These are phyloP conservation scores for Oncorhynchus clarkii DNA, from an alignment of 2,113 vertebrate species.

Conservation along the genomic window DNA sequence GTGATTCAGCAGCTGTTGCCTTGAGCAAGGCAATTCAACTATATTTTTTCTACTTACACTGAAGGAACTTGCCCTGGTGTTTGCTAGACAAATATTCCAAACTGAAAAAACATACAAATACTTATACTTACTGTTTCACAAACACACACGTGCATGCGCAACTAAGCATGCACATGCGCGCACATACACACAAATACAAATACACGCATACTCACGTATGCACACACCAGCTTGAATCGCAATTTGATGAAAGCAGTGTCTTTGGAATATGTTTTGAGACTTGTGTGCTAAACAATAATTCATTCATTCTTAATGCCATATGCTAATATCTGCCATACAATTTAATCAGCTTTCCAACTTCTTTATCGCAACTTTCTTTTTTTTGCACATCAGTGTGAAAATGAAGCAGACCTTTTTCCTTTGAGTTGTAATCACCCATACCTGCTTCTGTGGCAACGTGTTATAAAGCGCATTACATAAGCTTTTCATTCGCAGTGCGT, in stretches of 20 bases:
- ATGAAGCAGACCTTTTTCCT: conserved; percentile 48
- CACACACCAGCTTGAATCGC: background rate
- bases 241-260: conserved; percentile 17
- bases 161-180: no score
- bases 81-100: conserved; percentile 41
- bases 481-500: conserved; percentile 46
- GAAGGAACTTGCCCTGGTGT: conserved; percentile 41
- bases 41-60: conserved; percentile 46
- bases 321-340: conserved; percentile 27
- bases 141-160: no score
- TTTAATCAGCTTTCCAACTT: conserved; percentile 43
- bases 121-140: no score
- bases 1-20: conserved; percentile 35
- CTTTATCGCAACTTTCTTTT: background rate
- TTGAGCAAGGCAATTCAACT: conserved; percentile 47
- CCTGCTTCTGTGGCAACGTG: conserved; percentile 36
- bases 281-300: conserved; percentile 16
- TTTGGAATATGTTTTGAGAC: conserved; percentile 15
- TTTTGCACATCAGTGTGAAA: conserved; percentile 40
- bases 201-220: no score
- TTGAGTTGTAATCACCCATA: conserved; percentile 57
- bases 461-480: conserved; percentile 59
- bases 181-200: no score
- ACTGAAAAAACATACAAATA: background rate
- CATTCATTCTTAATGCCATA: conserved; percentile 23